A percentile compares a stretch with the other conserved stretches of the same genome.
These are phyloP conservation scores for Drosophila mauritiana DNA, from an alignment of 1,140 invertebrate genomes.

Conservation along the genomic window DNA sequence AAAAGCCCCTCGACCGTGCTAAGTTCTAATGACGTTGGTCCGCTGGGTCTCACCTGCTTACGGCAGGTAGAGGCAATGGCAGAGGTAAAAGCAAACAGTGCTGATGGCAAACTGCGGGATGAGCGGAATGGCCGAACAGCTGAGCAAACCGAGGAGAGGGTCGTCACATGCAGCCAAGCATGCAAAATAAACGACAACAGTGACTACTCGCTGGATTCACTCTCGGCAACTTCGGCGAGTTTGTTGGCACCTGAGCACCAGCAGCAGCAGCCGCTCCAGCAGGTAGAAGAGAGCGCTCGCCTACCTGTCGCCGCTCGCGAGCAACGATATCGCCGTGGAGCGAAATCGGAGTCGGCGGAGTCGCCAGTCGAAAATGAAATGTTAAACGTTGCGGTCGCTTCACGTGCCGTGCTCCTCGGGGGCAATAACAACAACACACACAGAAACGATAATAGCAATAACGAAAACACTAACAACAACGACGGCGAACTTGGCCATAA, in stretches of 20 bases:
- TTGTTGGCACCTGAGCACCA: conserved; percentile 58
- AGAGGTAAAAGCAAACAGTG: conserved; percentile 23
- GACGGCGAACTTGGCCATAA: conserved; percentile 57
- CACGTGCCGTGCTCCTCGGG: conserved; percentile 70
- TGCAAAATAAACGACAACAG: conserved; percentile 78
- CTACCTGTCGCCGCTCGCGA: conserved; percentile 58
- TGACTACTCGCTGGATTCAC: conserved; percentile 60
- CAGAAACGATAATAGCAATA: conserved; percentile 46
- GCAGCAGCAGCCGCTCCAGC: no score
- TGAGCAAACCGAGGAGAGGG: conserved; percentile 29
- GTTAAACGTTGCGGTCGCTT: conserved; percentile 78
- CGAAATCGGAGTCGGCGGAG: conserved; percentile 43
- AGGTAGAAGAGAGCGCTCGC: conserved; percentile 49
- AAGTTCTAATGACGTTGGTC: conserved; percentile 68
- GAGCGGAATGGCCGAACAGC: conserved; percentile 14
- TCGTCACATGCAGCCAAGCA: conserved; percentile 69
- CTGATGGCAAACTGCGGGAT: conserved; percentile 6
- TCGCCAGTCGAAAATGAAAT: conserved; percentile 83
- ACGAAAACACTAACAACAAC: conserved; percentile 34
- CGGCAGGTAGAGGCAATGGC: conserved; percentile 48
- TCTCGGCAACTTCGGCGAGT: conserved; percentile 53
- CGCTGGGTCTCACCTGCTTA: conserved; percentile 41
- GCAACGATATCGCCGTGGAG: conserved; percentile 17
- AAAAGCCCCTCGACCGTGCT: conserved; percentile 57
- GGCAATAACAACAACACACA: conserved; percentile 44